Evolutionary conservation across 2,113 vertebrate genomes (phyloP).

Genomic region (Takifugu flavidus): DNA sequence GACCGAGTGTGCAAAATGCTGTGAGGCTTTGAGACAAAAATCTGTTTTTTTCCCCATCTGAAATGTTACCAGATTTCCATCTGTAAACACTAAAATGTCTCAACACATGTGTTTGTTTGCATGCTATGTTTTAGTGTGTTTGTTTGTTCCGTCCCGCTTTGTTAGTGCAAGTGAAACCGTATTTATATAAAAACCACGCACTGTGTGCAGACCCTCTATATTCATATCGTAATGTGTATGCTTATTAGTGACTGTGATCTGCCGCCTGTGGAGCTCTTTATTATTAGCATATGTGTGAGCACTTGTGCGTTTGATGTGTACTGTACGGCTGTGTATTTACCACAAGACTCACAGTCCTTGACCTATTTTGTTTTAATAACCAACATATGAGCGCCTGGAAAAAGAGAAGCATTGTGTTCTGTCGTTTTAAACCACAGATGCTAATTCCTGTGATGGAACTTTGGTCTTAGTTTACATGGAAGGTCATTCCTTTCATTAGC

Average conservation of each 20-base stretch:
- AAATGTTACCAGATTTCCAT: conserved; percentile 26
- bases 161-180: conserved; percentile 26
- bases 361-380: conserved; percentile 52
- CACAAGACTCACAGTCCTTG: conserved; percentile 54
- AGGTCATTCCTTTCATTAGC: conserved; percentile 46
- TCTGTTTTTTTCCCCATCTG: conserved; percentile 31
- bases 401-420: conserved; percentile 51
- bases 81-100: conserved; percentile 42
- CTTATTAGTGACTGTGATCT: conserved; percentile 68
- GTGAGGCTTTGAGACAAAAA: conserved; percentile 27
- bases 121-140: conserved; percentile 17
- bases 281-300: conserved; percentile 69
- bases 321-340: conserved; percentile 26
- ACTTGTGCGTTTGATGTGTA: conserved; percentile 61
- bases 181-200: conserved; percentile 50
- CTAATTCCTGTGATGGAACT: conserved; percentile 32
- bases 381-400: conserved; percentile 47
- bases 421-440: conserved; percentile 29
- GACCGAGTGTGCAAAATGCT: conserved; percentile 34
- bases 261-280: conserved; percentile 65
- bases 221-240: conserved; percentile 33
- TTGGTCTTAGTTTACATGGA: conserved; percentile 35
- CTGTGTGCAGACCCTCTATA: conserved; percentile 36
- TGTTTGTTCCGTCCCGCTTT: conserved; percentile 43
- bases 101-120: conserved; percentile 36